Percentiles rank a stretch among this genome's conserved stretches.
These are phyloP conservation scores for Pandemis heparana DNA, from an alignment of 2,888 invertebrate genomes.

Conservation along the genomic window DNA sequence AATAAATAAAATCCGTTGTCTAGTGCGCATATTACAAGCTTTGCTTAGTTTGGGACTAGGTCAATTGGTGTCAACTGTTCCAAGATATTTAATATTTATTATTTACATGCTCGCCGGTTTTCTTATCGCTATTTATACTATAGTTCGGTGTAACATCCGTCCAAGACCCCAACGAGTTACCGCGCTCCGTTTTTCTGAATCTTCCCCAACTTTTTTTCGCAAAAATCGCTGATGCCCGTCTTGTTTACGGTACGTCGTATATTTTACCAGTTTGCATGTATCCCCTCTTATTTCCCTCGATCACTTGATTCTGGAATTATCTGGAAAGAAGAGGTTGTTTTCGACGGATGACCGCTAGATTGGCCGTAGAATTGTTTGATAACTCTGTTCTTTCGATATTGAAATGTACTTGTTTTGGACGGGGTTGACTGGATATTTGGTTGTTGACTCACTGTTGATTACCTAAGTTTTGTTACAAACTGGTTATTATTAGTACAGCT, in stretches of 20 bases:
- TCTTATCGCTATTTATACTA: too few relatives aligned
- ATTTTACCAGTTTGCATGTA: constrained; percentile 38
- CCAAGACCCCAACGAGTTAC: constrained; percentile 31
- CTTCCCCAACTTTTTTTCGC: constrained; percentile 36
- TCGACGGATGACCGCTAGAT: constrained; percentile 3
- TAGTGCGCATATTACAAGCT: too few relatives aligned
- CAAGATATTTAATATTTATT: too few relatives aligned
- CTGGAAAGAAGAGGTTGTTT: constrained; percentile 24
- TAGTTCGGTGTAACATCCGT: constrained; percentile 21
- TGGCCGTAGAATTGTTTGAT: not conserved
- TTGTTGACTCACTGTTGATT: not conserved
- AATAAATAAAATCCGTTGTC: too few relatives aligned
- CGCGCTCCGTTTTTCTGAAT: constrained; percentile 25
- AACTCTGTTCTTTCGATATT: constrained; percentile 5
- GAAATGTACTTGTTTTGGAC: not conserved
- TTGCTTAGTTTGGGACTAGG: too few relatives aligned
- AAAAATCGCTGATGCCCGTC: constrained; percentile 31
- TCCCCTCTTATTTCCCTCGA: constrained; percentile 11
- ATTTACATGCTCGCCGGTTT: too few relatives aligned
- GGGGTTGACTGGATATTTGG: not conserved
- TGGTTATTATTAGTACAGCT: not conserved
- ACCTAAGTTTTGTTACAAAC: not conserved
- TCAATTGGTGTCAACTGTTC: too few relatives aligned
- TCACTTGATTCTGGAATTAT: constrained; percentile 29
- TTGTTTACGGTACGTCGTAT: constrained; percentile 37